Base-by-base conservation (phyloP, 2,113 vertebrate genomes). In the Lophius piscatorius region DNA sequence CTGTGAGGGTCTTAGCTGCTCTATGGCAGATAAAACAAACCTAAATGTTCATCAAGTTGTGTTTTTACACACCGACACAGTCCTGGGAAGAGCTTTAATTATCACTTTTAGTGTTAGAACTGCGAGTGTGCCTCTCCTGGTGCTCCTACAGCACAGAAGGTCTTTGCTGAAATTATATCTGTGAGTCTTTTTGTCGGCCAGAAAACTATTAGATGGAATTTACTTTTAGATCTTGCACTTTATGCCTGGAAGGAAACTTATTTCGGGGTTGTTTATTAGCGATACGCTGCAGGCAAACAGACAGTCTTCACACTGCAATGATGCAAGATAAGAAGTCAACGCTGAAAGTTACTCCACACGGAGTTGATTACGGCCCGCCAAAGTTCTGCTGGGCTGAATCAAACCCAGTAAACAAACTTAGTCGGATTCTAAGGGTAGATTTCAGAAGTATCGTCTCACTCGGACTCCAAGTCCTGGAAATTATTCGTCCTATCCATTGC, bases 361-460 rank as follows among this genome's bases (percentile, higher is more conserved):
- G 79, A 67, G 44, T 49, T 45, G 39, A 70, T 65, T 70, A 42
- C 6, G 20, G 40, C 51, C 59, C 60, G 73, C 67, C 64, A 58
- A 42, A 75, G 67, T 72, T 63, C 45, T 36, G 6, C 36, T 46
- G 36, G 41, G 68, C 62, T 51, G 34, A 73, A 77, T 71, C 73
- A 77, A 75, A 73, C 63, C 49, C 29, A 59, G 64, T 46, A 79
- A 82, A 84, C 66, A 63, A 73, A 70, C 70, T 57, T 52, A 71
- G 72, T 79, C 71, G 61, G 48, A 18, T 59, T 73, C 67, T 20
- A 20, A 34, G 54, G 51, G 62, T 42, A 51, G 63, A 71, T 66
- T 63, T 65, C 24, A 44, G 41, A 6, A 77, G 68, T 17, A n/a
- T 9, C 42, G 26, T 33, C 61, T 47, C 42, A 60, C 24, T 0